Evolutionary conservation across 2,113 vertebrate species (phyloP).

Genomic region (Brachyistius frenatus): DNA sequence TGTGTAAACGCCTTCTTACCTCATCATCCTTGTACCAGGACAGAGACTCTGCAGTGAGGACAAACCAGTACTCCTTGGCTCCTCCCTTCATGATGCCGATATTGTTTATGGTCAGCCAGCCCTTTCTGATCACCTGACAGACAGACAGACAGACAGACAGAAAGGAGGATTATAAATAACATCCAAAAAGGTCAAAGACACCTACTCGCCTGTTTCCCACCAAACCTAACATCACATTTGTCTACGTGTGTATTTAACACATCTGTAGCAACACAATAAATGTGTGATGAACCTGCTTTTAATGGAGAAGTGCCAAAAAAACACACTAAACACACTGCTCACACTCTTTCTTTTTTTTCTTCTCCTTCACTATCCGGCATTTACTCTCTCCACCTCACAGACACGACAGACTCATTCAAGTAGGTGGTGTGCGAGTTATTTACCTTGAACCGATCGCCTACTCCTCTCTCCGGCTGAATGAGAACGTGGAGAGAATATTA

Average conservation of each 20-base stretch:
- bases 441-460: constrained; percentile 83
- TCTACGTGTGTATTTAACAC: not conserved
- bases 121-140: constrained; percentile 96
- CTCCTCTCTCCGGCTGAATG: constrained; percentile 84
- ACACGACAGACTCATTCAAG: constrained; percentile 55
- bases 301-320: constrained; percentile 35
- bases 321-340: constrained; percentile 55
- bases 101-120: constrained; percentile 99
- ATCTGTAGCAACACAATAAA: constrained; percentile 33
- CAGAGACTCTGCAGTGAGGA: constrained; percentile 95
- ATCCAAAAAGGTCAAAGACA: not conserved
- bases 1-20: constrained; percentile 82
- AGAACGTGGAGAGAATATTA: constrained; percentile 79
- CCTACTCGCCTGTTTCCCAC: not conserved
- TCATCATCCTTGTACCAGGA: constrained; percentile 99
- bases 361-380: not conserved
- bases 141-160: constrained; percentile 1
- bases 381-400: constrained; percentile 56
- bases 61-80: constrained; percentile 99
- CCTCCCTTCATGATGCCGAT: constrained; percentile 99
- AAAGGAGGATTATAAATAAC: constrained; percentile 1
- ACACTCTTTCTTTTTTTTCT: constrained; percentile 6
- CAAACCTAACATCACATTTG: not conserved
- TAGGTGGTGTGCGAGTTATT: constrained; percentile 62
- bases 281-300: constrained; percentile 31